phyloP scores from a whole-genome alignment of 2,797 vertebrate species.

The Lateolabrax maculatus region DNA sequence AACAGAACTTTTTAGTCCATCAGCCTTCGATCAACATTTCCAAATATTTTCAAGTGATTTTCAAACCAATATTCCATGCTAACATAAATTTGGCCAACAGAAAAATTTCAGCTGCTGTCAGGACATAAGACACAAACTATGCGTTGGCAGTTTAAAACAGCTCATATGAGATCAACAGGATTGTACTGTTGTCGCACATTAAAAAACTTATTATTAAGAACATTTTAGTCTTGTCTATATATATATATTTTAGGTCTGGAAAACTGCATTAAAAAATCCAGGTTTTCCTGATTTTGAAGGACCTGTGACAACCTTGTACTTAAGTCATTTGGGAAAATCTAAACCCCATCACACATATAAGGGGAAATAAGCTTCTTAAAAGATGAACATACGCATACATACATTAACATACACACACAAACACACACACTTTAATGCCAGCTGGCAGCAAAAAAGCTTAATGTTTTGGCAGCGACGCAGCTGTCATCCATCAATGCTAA shows the following conservation, averaged over 20 bases:
- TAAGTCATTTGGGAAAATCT: slow-evolving; percentile 8
- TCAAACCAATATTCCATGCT: background rate
- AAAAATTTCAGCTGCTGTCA: background rate
- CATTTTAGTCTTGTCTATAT: background rate
- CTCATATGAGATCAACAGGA: background rate
- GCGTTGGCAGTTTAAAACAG: background rate
- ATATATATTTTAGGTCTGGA: background rate
- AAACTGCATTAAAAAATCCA: slow-evolving; percentile 2
- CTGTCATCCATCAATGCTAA: slow-evolving; percentile 74
- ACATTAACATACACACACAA: slow-evolving; percentile 16
- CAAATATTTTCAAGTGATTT: too few species aligned
- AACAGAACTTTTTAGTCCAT: too few species aligned
- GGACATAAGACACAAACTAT: background rate
- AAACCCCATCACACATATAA: slow-evolving; percentile 20
- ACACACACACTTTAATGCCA: slow-evolving; percentile 47
- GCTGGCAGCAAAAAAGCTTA: slow-evolving; percentile 51
- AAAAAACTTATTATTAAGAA: background rate
- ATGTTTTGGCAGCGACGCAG: slow-evolving; percentile 37
- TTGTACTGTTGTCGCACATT: background rate
- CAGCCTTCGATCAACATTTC: too few species aligned
- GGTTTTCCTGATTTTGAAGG: slow-evolving; percentile 14
- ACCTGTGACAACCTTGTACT: background rate
- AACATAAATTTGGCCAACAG: background rate
- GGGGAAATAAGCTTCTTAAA: slow-evolving; percentile 38
- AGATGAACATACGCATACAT: slow-evolving; percentile 32